phyloP scores from a whole-genome alignment of 2,888 invertebrate species.

The Gibbula magus region DNA sequence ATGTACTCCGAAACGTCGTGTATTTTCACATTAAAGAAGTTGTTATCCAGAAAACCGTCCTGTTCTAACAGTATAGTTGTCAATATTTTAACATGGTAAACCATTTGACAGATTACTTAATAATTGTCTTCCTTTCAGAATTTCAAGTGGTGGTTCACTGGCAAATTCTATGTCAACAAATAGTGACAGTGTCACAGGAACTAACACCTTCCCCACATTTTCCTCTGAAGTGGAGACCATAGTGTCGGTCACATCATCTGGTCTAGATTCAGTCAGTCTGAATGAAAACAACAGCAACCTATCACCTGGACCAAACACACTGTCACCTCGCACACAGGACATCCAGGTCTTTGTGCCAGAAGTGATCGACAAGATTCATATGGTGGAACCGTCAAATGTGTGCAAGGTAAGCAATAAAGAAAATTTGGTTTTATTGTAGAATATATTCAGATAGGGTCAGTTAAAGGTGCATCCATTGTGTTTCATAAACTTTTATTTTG shows the following conservation, averaged over 20 bases:
- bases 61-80: too few relatives aligned
- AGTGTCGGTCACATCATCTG: background rate
- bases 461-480: too few relatives aligned
- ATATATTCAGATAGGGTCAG: too few relatives aligned
- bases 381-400: constrained; percentile 71
- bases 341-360: constrained; percentile 22
- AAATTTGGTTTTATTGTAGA: too few relatives aligned
- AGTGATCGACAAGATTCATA: constrained; percentile 34
- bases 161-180: constrained; percentile 59
- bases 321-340: constrained; percentile 12
- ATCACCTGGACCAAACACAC: constrained; percentile 27
- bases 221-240: constrained; percentile 36
- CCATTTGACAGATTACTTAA: too few relatives aligned
- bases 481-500: too few relatives aligned
- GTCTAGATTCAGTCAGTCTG: constrained; percentile 21
- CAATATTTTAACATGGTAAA: too few relatives aligned
- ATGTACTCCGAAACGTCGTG: too few relatives aligned
- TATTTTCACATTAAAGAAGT: too few relatives aligned
- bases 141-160: constrained; percentile 86
- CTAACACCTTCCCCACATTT: constrained; percentile 49
- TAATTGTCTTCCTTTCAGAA: background rate
- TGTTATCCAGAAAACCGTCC: too few relatives aligned
- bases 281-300: constrained; percentile 33
- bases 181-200: constrained; percentile 39
- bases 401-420: constrained; percentile 76